Evolutionary conservation across 2,113 vertebrate genomes (phyloP), one percentile per base, ranked within the genome.

Genomic region (Corythoichthys haematopterus): DNA sequence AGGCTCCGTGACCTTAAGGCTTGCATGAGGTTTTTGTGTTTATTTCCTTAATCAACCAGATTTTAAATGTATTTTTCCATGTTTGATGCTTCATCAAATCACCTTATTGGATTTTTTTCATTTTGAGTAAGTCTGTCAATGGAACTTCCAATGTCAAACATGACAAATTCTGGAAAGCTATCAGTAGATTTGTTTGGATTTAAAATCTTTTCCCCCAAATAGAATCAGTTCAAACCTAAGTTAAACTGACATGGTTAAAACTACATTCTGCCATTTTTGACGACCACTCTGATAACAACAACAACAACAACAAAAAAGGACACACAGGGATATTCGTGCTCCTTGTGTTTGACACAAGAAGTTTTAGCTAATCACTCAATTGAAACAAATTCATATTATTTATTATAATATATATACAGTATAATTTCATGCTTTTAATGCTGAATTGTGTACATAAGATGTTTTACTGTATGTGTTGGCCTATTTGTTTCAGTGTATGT

Each of bases 21-120:
- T 51, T 12, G 66, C 76, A 75, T 78, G 80, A 78, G 80, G 75
- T 74, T 73, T 69, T 78, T 78, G 84, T 89, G 80, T 84, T 86
- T 75, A 83, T 78, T 75, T 79, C 84, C 65, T 66, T 76, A 77
- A 78, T 70, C 81, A 77, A 70, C 68, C 13, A 70, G 80, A 78
- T 61, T 83, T 65, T 64, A 69, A 84, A 84, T 86, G 78, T 15
- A 13, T 14, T 79, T 85, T 83, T 83, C 81, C 63, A 80, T 81
- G 79, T 69, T 60, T 71, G 82, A 74, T 66, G 64, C 65, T 72
- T 74, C 73, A 77, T 82, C 69, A 74, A 82, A 80, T 68, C 62
- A 73, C 67, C 70, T 63, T 58, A 67, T 67, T 75, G 74, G 59
- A 62, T 28, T 62, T 28, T 60, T 9, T 16, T 38, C 36, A 40